A percentile compares a stretch with the other conserved stretches of the same genome.
phyloP scores from a whole-genome alignment of 2,797 vertebrate species.

The Dicrostonyx torquatus region DNA sequence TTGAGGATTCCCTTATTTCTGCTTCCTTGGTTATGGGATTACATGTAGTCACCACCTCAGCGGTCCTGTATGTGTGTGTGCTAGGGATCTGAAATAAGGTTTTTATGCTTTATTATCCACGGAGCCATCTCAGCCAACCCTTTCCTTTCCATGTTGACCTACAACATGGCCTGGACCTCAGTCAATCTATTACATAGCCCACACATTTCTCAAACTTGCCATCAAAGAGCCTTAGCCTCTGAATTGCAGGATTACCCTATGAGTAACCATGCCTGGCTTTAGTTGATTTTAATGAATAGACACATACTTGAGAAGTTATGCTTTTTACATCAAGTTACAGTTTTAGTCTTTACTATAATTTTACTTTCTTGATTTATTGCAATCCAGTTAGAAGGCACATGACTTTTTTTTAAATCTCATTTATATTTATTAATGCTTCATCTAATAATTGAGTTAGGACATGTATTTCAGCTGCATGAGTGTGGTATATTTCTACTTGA shows the following conservation, averaged over 20 bases:
- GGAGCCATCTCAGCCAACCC: neutral
- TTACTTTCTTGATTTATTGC: neutral
- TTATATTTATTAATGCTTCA: conserved; percentile 33
- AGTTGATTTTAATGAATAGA: conserved; percentile 35
- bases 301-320: neutral
- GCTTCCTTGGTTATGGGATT: neutral
- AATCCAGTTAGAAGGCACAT: neutral
- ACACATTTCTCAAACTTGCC: neutral
- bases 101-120: neutral
- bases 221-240: neutral
- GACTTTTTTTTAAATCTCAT: conserved; percentile 1
- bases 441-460: neutral
- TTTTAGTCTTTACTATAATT: conserved; percentile 15
- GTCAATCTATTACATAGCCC: neutral
- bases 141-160: neutral
- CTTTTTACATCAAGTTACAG: neutral
- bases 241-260: neutral
- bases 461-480: neutral
- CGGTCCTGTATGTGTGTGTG: neutral
- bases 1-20: neutral
- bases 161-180: neutral
- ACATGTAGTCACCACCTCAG: neutral
- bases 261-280: neutral
- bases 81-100: neutral
- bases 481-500: neutral